Conservation (phyloP, 1,140 invertebrate genomes). For the Orius insidiosus region DNA sequence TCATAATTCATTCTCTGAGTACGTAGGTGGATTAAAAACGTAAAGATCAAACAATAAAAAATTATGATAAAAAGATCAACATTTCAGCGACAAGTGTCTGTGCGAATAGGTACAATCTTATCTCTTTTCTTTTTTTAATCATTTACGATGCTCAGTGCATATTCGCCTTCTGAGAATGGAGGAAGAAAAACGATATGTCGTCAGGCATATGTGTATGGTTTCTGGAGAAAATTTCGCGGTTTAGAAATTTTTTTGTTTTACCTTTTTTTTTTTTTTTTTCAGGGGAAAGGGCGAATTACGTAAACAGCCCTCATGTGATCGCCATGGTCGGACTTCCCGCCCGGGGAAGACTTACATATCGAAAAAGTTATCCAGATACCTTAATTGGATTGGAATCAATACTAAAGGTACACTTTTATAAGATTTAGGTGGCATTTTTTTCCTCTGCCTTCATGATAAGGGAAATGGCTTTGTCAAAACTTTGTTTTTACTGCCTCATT, state of each 20-base stretch:
- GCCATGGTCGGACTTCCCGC: constrained; percentile 96
- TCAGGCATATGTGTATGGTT: background rate
- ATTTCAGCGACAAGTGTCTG: constrained; percentile 20
- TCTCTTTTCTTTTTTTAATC: no score
- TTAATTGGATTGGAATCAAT: constrained; percentile 96
- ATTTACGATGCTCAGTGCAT: no score
- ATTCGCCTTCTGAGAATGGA: background rate
- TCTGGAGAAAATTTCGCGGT: background rate
- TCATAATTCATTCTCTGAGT: background rate
- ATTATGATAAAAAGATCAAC: constrained; percentile 15
- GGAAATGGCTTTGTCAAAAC: no score
- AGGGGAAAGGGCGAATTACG: constrained; percentile 74
- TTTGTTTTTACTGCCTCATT: no score
- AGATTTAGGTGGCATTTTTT: no score
- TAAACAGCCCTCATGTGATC: constrained; percentile 88
- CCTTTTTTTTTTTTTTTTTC: constrained; percentile 26
- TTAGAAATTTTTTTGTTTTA: background rate
- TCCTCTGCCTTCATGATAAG: no score
- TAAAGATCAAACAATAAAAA: background rate
- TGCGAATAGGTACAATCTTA: constrained; percentile 18
- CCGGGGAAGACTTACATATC: constrained; percentile 96
- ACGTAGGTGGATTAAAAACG: no score
- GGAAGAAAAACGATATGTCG: background rate
- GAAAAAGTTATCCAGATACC: constrained; percentile 87
- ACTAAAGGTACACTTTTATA: constrained; percentile 55